Evolutionary conservation across 2,888 invertebrate species (phyloP), one percentile per base, ranked within the genome.

Genomic region (Unio pictorum): DNA sequence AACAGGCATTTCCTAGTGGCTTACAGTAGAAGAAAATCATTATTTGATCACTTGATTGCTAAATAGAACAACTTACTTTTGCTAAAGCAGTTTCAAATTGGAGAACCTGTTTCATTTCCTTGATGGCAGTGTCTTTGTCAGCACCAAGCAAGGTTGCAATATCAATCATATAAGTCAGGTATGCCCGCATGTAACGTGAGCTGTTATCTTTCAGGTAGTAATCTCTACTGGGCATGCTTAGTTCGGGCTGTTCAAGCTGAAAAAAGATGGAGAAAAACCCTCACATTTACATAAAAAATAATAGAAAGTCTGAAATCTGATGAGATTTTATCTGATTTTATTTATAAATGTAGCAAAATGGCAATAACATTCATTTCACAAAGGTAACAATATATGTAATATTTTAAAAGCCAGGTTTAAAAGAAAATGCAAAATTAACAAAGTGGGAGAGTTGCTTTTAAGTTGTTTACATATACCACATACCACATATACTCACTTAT

Each of bases 211-310:
- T 94, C 76, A 96, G 91, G 89, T 95, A 96, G 88, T 96, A 96
- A 86, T 96, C 96, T 59, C 95, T 91, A 81, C 91, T 95, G 4
- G 96, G 96, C 78, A 96, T 91, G 1, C 95, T 95, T 81, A 96
- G 91, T 65, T 94, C 94, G 0, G 96, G 95, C 90, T 97, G 97
- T 90, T 98, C 97, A 83, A 98, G 93, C 92, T 96, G 93, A 28
- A 72, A 72, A n/a, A 28, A 17, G 15, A 60, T 6, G n/a, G 34
- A n/a, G 58, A 7, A 45, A 45, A 45, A 1, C 11, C 11, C 3
- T 7, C 6, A 28, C 34, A 61, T 15, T n/a, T 23, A 61, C 0
- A 8, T 45, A 61, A 23, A 1, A 63, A 55, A 17, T 20, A 17
- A 45, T 8, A 28, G 26, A 60, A 6, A 60, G 4, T 26, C 20